Evolutionary conservation across 2,113 vertebrate species (phyloP).

Genomic region (Heliornis fulica): DNA sequence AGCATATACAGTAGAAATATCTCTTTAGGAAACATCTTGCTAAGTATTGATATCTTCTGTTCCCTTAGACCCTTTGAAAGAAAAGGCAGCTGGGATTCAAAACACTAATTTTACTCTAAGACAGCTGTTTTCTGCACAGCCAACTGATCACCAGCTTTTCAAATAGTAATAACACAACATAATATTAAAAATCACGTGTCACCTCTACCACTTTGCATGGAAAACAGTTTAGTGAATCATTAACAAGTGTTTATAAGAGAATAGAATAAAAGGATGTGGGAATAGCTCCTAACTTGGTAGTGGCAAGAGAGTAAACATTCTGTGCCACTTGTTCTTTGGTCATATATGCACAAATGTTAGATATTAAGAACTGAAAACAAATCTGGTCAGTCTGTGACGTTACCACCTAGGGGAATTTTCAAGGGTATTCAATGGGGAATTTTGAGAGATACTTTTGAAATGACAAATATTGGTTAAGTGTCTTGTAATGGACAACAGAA

Average conservation of each 20-base stretch:
- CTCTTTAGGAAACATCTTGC: background rate
- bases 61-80: background rate
- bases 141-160: background rate
- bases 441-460: background rate
- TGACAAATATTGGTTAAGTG: background rate
- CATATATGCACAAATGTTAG: rapidly evolving
- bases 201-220: background rate
- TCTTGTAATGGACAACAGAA: rapidly evolving
- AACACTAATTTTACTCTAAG: background rate
- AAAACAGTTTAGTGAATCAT: background rate
- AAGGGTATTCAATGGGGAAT: no score
- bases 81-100: background rate
- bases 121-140: background rate
- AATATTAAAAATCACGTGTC: background rate
- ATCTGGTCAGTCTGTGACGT: background rate
- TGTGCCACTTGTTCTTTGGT: background rate
- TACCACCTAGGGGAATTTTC: no score
- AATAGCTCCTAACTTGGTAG: background rate
- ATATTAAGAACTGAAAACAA: background rate
- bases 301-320: background rate
- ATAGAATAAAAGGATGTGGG: background rate
- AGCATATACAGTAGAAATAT: background rate
- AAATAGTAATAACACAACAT: background rate
- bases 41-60: background rate
- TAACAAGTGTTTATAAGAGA: background rate